Conservation (phyloP, 2,797 vertebrate species). For the Lutjanus campechanus region DNA sequence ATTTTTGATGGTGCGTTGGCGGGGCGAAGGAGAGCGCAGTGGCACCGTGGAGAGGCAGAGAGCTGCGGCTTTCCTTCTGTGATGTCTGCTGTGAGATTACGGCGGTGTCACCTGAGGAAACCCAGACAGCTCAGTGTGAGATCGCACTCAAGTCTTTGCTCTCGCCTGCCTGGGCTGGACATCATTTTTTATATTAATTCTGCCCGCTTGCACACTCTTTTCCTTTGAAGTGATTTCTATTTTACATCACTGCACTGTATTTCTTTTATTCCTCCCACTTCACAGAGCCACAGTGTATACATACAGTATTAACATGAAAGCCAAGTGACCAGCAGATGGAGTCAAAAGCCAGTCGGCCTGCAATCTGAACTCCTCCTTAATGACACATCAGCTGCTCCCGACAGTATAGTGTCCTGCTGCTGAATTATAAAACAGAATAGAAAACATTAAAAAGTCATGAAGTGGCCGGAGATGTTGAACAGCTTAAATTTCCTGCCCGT, state of each 20-base stretch:
- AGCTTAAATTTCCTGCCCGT: conserved; percentile 5
- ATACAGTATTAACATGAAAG: conserved; percentile 10
- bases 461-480: conserved; percentile 39
- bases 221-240: conserved; percentile 58
- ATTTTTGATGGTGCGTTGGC: conserved; percentile 68
- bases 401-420: conserved; percentile 25
- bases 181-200: conserved; percentile 52
- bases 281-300: conserved; percentile 14
- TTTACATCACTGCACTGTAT: conserved; percentile 36
- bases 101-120: conserved; percentile 59
- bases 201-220: conserved; percentile 23
- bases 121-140: conserved; percentile 44
- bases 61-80: conserved; percentile 52
- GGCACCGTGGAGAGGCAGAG: conserved; percentile 41
- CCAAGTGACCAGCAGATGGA: conserved; percentile 72
- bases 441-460: conserved; percentile 60
- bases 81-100: conserved; percentile 63
- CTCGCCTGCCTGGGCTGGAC: conserved; percentile 34
- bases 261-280: conserved; percentile 34
- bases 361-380: conserved; percentile 28
- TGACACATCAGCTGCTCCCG: conserved; percentile 26
- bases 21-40: conserved; percentile 9
- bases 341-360: conserved; percentile 58
- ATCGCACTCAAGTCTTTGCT: conserved; percentile 34
- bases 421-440: conserved; percentile 58